A percentile compares a stretch with the other conserved stretches of the same genome.
These are phyloP conservation scores for Leptopilina drosophilae DNA, from an alignment of 2,888 invertebrate genomes.

Conservation along the genomic window DNA sequence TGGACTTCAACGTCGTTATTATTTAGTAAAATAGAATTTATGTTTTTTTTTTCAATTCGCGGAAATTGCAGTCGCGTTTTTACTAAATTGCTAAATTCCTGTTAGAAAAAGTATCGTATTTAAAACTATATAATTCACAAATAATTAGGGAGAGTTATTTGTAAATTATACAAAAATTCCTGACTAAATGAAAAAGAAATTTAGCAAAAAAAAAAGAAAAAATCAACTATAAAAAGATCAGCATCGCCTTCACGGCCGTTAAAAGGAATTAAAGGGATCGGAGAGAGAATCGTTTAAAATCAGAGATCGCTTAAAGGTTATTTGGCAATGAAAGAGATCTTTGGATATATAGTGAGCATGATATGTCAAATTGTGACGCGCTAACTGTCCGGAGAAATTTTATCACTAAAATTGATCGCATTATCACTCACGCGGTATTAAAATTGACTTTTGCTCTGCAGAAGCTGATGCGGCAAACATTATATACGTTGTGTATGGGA, in stretches of 20 bases:
- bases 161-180: background rate
- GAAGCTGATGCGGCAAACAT: conserved; percentile 1
- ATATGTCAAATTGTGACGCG: conserved; percentile 33
- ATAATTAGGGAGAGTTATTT: background rate
- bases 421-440: conserved; percentile 34
- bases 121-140: too few relatives aligned
- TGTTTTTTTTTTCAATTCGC: too few relatives aligned
- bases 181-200: too few relatives aligned
- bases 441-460: conserved; percentile 3
- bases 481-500: background rate
- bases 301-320: background rate
- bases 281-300: background rate
- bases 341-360: conserved; percentile 12
- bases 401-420: conserved; percentile 35
- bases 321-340: conserved; percentile 1
- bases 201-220: background rate
- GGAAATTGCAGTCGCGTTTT: too few relatives aligned
- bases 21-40: too few relatives aligned
- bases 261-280: too few relatives aligned
- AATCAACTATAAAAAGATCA: background rate
- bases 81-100: too few relatives aligned
- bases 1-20: too few relatives aligned
- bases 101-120: too few relatives aligned
- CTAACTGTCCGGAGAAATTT: conserved; percentile 35
- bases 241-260: too few relatives aligned